Evolutionary conservation across 2,113 vertebrate genomes (phyloP), one percentile per base, ranked within the genome.

Genomic region (Natator depressus): DNA sequence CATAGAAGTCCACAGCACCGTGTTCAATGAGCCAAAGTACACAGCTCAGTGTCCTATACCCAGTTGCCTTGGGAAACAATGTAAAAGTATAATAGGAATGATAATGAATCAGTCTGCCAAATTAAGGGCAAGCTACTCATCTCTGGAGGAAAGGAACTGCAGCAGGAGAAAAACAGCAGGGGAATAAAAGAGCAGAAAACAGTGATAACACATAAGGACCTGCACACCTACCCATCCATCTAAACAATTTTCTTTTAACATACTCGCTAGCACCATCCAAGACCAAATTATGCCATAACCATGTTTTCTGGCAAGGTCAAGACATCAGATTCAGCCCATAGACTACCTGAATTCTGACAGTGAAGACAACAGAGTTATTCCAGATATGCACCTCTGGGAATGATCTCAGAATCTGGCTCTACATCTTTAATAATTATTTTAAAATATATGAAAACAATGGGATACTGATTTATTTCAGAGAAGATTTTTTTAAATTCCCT

Each of bases 181-280:
- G 86, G 87, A 49, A 5, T 38, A 69, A 65, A 62, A 29, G 42
- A 0, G 0, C 5, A 42, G 24, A 76, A 76, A 80, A n/a, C 14
- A 4, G 3, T 31, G 0, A 53, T 3, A 22, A 85, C 87, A 72
- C 1, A 75, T 75, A 75, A 75, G 22, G 20, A 75, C 14, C 20
- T 42, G n/a, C 69, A 75, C 42, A 90, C 10, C 5, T 47, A 59
- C 6, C 27, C 55, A 20, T 65, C 5, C 54, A 46, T 2, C 38
- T 55, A 9, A 14, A 5, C 27, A 78, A 51, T 35, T 84, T 35
- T 42, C 62, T 42, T 10, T 50, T 6, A 8, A 47, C 35, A 3
- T 65, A 47, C 57, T 54, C 31, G 51, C 8, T 17, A 11, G 4
- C 53, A 89, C 16, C 2, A 22, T 1, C 51, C 16, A 62, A 89